phyloP scores from a whole-genome alignment of 2,888 invertebrate genomes.

The Dicyrtomina minuta region DNA sequence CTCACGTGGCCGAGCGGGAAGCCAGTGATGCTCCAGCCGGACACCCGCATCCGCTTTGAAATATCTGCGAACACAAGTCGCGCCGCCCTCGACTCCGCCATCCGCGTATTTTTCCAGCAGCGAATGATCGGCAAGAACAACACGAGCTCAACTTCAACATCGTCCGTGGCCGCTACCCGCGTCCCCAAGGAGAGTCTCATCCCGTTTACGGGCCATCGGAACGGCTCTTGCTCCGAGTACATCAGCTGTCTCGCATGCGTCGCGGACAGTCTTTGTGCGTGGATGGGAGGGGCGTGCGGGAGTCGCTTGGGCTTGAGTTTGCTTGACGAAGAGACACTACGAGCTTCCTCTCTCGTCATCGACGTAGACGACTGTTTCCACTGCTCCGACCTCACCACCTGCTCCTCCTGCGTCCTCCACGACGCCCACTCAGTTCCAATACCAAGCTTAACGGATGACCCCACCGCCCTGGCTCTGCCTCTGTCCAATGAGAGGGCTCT shows the following conservation, averaged over 20 bases:
- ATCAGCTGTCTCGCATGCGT: slow-evolving; percentile 46
- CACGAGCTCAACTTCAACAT: not conserved
- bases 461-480: not conserved
- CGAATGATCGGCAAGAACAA: slow-evolving; percentile 17
- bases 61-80: slow-evolving; percentile 36
- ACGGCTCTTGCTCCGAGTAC: slow-evolving; percentile 14
- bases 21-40: slow-evolving; percentile 61
- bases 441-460: too few species aligned
- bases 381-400: slow-evolving; percentile 86
- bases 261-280: slow-evolving; percentile 46
- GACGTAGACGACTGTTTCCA: slow-evolving; percentile 77
- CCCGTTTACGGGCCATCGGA: slow-evolving; percentile 12
- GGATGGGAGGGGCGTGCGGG: slow-evolving; percentile 33
- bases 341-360: slow-evolving; percentile 13
- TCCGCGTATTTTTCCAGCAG: slow-evolving; percentile 31
- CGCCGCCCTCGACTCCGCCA: slow-evolving; percentile 17
- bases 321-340: slow-evolving; percentile 13
- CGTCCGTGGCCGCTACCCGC: too few species aligned
- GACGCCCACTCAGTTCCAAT: too few species aligned
- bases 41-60: slow-evolving; percentile 56
- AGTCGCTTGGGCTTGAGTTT: slow-evolving; percentile 3
- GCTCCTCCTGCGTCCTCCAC: too few species aligned
- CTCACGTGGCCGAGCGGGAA: slow-evolving; percentile 64
- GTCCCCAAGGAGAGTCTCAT: slow-evolving; percentile 30
- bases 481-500: not conserved